phyloP scores from a whole-genome alignment of 2,113 vertebrate species.

The Podilymbus podiceps region DNA sequence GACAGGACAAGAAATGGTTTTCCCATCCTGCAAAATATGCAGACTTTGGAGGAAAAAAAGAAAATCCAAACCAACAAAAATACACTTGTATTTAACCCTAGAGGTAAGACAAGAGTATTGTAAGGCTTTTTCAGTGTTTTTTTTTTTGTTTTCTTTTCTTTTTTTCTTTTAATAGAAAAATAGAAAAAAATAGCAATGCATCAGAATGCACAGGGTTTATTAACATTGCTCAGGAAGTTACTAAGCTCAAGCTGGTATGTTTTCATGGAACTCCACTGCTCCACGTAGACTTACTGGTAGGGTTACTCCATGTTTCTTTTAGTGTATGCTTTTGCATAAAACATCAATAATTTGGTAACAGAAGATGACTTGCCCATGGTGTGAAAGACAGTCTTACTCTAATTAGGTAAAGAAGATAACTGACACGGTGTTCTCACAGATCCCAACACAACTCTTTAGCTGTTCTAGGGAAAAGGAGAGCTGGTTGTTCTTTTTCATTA shows the following conservation, averaged over 20 bases:
- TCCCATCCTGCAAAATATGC: not conserved
- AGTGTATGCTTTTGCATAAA: not conserved
- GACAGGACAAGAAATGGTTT: not conserved
- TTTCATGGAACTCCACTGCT: not conserved
- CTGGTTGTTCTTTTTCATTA: not conserved
- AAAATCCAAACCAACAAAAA: not conserved
- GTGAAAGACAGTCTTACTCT: not conserved
- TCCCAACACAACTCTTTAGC: not conserved
- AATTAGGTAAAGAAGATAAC: not conserved
- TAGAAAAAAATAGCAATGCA: not conserved
- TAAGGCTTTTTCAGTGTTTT: not conserved
- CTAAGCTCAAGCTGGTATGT: not conserved
- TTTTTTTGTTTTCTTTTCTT: not conserved
- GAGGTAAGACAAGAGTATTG: not conserved
- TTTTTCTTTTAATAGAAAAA: not conserved
- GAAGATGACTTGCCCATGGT: not conserved
- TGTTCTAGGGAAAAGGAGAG: not conserved
- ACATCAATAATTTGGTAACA: not conserved
- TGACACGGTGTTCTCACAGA: not conserved
- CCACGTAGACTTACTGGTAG: not conserved
- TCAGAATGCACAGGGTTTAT: not conserved
- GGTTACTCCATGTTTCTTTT: not conserved
- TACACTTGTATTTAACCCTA: not conserved
- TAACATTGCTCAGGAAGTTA: not conserved
- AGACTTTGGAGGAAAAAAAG: not conserved